Evolutionary conservation across 2,888 invertebrate species (phyloP).

Genomic region (Macrosiphum euphorbiae): DNA sequence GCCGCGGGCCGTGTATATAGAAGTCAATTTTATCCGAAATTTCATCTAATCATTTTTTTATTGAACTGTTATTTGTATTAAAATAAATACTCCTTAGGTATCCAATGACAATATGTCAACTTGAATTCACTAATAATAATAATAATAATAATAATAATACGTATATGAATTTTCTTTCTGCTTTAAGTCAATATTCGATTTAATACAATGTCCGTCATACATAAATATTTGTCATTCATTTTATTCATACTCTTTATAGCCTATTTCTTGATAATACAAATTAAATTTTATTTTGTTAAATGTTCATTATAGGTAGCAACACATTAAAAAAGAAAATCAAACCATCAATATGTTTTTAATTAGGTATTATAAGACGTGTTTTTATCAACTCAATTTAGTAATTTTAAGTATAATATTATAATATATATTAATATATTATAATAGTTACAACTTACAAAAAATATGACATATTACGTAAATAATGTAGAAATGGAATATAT

Average conservation of each 20-base stretch:
- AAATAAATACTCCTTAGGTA: background rate
- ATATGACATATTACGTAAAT: no score
- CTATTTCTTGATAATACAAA: background rate
- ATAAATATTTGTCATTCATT: background rate
- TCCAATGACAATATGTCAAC: background rate
- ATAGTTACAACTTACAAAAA: no score
- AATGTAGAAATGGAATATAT: no score
- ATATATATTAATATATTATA: no score
- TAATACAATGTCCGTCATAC: background rate
- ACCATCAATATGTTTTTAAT: background rate
- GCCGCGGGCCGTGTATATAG: background rate
- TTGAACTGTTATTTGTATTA: background rate
- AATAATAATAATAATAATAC: background rate
- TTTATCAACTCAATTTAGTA: background rate
- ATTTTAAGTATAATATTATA: background rate
- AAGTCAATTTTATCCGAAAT: conserved; percentile 12
- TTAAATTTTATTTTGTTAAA: background rate
- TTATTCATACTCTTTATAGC: background rate
- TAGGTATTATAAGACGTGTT: background rate
- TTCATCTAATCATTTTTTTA: background rate
- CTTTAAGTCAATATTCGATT: background rate
- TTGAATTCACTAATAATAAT: background rate
- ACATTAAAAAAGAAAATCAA: background rate
- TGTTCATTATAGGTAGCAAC: background rate
- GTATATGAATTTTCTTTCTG: background rate